Evolutionary conservation across 2,797 vertebrate genomes (phyloP).

Genomic region (Poeciliopsis gracilis): DNA sequence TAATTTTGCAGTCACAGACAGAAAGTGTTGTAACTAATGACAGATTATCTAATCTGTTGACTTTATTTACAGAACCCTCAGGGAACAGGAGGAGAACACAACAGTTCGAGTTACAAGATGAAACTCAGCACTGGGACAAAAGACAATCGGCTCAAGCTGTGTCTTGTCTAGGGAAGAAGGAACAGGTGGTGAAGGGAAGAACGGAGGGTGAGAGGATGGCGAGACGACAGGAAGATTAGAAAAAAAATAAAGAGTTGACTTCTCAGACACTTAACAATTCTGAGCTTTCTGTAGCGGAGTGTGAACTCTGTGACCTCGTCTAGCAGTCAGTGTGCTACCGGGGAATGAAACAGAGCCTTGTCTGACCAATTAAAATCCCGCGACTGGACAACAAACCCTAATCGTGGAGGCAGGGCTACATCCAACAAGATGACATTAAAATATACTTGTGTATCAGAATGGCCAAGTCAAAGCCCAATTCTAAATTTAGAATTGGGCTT

Average conservation of each 20-base stretch:
- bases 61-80: constrained; percentile 34
- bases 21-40: constrained; percentile 1
- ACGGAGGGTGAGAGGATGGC: neutral
- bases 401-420: neutral
- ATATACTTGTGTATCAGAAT: neutral
- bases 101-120: constrained; percentile 15
- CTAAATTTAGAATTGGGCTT: neutral
- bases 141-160: neutral
- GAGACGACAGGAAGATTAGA: neutral
- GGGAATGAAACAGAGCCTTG: constrained; percentile 7
- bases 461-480: neutral
- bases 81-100: constrained; percentile 17
- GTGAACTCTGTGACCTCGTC: constrained; percentile 1
- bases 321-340: constrained; percentile 1
- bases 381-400: neutral
- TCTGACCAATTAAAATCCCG: constrained; percentile 8
- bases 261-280: neutral
- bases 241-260: neutral
- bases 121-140: constrained; percentile 1
- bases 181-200: neutral
- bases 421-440: neutral
- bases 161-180: constrained; percentile 2
- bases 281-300: neutral
- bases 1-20: constrained; percentile 9
- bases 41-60: constrained; percentile 27